phyloP scores from a whole-genome alignment of 2,888 invertebrate species.

The Andrena minutula region DNA sequence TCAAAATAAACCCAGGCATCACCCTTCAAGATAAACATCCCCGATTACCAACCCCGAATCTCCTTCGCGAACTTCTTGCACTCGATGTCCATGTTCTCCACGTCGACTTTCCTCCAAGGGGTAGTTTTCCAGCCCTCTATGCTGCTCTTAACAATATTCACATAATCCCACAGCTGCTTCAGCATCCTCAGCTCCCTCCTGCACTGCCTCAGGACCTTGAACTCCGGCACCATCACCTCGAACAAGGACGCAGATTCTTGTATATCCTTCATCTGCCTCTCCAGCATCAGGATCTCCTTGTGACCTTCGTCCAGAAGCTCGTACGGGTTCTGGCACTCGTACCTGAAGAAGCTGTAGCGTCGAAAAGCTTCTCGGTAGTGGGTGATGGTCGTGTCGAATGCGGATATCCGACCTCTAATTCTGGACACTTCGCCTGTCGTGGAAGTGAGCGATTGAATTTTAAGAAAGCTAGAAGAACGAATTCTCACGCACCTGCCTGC shows the following conservation, averaged over 20 bases:
- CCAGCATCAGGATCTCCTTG: slow-evolving; percentile 91
- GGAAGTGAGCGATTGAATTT: not conserved
- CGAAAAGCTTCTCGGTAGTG: slow-evolving; percentile 96
- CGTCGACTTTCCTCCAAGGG: slow-evolving; percentile 98
- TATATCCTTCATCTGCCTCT: slow-evolving; percentile 94
- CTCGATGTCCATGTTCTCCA: slow-evolving; percentile 99
- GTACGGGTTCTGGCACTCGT: slow-evolving; percentile 91
- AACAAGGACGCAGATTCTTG: slow-evolving; percentile 96
- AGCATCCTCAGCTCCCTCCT: slow-evolving; percentile 95
- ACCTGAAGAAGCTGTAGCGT: slow-evolving; percentile 91
- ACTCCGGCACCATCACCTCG: slow-evolving; percentile 97
- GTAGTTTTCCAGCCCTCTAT: slow-evolving; percentile 99
- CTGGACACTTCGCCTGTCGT: slow-evolving; percentile 92
- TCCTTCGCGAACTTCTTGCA: slow-evolving; percentile 99
- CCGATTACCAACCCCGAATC: slow-evolving; percentile 87
- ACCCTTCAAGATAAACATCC: not conserved
- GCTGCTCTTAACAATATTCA: slow-evolving; percentile 94
- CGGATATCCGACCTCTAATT: slow-evolving; percentile 93
- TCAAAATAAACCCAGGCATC: not conserved
- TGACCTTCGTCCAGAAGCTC: slow-evolving; percentile 92
- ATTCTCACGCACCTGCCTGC: slow-evolving; percentile 88
- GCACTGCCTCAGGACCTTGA: slow-evolving; percentile 96
- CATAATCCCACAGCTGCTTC: slow-evolving; percentile 98
- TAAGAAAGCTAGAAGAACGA: not conserved
- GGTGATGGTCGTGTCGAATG: slow-evolving; percentile 93